Evolutionary conservation across 2,888 invertebrate species (phyloP).

Genomic region (Eristalis pertinax): DNA sequence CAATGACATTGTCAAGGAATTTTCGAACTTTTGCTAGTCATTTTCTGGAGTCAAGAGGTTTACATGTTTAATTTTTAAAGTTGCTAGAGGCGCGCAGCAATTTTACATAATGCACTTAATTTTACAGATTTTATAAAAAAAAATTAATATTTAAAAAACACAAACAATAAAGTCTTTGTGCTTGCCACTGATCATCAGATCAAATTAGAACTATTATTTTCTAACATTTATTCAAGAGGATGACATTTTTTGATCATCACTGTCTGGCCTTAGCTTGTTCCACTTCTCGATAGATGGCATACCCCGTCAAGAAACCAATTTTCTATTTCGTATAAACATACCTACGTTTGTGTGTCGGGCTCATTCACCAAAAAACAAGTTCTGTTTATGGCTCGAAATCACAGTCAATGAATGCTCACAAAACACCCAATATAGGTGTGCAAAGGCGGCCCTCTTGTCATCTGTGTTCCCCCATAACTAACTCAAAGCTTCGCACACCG

Average conservation of each 20-base stretch:
- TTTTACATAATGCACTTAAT: too few relatives aligned
- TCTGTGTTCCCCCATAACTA: not conserved
- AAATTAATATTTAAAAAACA: too few relatives aligned
- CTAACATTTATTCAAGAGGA: not conserved
- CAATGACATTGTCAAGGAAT: not conserved
- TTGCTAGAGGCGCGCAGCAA: too few relatives aligned
- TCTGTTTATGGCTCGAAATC: constrained; percentile 29
- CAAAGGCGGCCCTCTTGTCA: not conserved
- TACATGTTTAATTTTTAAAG: too few relatives aligned
- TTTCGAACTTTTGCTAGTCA: not conserved
- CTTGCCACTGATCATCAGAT: not conserved
- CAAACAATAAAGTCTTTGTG: too few relatives aligned
- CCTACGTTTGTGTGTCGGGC: not conserved
- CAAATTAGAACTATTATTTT: not conserved
- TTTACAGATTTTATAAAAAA: too few relatives aligned
- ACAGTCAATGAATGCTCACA: constrained; percentile 22
- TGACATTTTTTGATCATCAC: not conserved
- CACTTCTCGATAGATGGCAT: constrained; percentile 61
- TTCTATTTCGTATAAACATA: not conserved
- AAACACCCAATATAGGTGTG: constrained; percentile 42
- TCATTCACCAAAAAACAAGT: constrained; percentile 24
- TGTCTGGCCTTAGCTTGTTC: constrained; percentile 31
- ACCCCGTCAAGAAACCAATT: constrained; percentile 7
- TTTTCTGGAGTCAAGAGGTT: too few relatives aligned
- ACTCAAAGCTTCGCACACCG: constrained; percentile 14